phyloP scores from a whole-genome alignment of 2,113 vertebrate genomes.

The Syngnathus typhle region DNA sequence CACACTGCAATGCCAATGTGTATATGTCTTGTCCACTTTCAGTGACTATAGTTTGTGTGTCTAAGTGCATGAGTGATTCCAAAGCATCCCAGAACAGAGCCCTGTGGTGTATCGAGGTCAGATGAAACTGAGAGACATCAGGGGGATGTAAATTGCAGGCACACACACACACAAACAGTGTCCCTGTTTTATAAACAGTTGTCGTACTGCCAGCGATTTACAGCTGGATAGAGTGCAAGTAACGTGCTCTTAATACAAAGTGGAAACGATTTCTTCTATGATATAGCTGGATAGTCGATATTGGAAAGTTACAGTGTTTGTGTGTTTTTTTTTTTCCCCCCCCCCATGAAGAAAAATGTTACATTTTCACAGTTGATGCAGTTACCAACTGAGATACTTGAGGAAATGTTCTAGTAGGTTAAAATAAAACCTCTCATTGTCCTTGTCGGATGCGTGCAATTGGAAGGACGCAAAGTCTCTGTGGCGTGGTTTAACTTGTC shows the following conservation, averaged over 20 bases:
- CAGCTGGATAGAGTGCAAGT: neutral
- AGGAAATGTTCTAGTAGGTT: neutral
- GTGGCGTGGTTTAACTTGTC: neutral
- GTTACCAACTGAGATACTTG: neutral
- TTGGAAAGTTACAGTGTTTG: neutral
- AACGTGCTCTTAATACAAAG: neutral
- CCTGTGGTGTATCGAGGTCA: slow-evolving; percentile 25
- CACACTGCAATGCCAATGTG: neutral
- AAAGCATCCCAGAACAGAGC: slow-evolving; percentile 1
- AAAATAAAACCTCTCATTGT: neutral
- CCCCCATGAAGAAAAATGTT: neutral
- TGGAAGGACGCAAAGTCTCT: neutral
- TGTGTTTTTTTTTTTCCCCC: neutral
- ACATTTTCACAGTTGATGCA: neutral
- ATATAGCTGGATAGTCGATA: neutral
- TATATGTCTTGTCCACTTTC: neutral
- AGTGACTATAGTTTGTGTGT: neutral
- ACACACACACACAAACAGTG: neutral
- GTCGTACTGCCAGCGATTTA: neutral
- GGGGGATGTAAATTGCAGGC: slow-evolving; percentile 23
- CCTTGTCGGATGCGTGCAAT: neutral
- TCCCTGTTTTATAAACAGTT: neutral
- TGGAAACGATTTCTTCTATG: neutral
- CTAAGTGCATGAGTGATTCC: slow-evolving; percentile 8
- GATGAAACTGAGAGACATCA: slow-evolving; percentile 27